Base-by-base conservation (phyloP, 1,140 invertebrate genomes). In the Leptonema lineaticorne region DNA sequence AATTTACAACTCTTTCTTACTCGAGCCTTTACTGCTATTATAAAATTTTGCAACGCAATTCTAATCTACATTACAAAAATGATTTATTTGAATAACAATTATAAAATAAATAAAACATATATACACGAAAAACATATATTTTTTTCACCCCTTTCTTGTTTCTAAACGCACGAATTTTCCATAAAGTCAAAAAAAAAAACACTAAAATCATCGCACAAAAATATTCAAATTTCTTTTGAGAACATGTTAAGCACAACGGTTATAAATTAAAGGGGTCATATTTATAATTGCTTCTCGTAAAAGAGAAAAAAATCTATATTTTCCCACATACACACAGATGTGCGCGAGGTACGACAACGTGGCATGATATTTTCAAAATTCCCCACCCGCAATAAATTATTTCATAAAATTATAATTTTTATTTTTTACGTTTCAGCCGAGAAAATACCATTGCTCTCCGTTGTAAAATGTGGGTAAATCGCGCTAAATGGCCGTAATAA, bases 401-500 rank as follows among this genome's bases (percentile, higher is more conserved):
- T 45, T 27, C 60, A 33, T 63, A 48, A 45, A 48, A 45, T 45
- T 63, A 28, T 46, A 63, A 24, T 29, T 63, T 63, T 33, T 59
- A n/a, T n/a, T n/a, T n/a, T n/a, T n/a, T n/a, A n/a, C n/a, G n/a
- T n/a, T 33, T 16, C 16, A 33, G 6, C 29, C 22, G 8, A 41
- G 26, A 53, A 53, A 53, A 53, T 53, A 45, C 18, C 16, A 16
- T 53, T 53, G 11, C 48, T 53, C 48, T 53, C 48, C 48, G n/a
- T 53, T 18, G 50, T 53, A 53, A 22, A 22, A 53, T n/a, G 22
- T 53, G 27, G 22, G 50, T 53, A 33, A 37, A 18, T 5, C 30
- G 45, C 59, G 28, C 41, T 37, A 62, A 62, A 62, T 62, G 41
- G 37, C 58, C 18, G 48, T 62, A 67, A 68, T 68, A 68, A 71